These are phyloP conservation scores for Nilaparvata lugens DNA, from an alignment of 1,140 invertebrate species.

Conservation along the genomic window DNA sequence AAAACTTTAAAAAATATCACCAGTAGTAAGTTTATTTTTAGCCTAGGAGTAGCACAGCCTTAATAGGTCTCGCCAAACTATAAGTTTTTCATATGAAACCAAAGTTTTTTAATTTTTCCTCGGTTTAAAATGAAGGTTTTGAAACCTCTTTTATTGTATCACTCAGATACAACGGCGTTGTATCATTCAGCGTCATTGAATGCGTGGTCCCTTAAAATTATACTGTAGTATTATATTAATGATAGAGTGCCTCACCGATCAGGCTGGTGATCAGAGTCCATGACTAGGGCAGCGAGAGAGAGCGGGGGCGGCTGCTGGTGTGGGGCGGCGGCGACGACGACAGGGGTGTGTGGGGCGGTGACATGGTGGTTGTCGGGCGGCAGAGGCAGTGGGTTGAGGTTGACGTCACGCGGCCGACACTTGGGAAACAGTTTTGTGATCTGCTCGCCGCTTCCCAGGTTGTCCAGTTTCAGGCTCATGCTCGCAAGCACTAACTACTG, in stretches of 20 bases:
- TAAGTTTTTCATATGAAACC: no score
- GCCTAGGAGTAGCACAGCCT: no score
- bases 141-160: no score
- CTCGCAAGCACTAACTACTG: no score
- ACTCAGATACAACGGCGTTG: no score
- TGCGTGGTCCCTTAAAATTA: background rate
- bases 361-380: slow-evolving; percentile 27
- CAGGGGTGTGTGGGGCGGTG: background rate
- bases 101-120: no score
- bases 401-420: slow-evolving; percentile 59
- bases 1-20: no score
- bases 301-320: background rate
- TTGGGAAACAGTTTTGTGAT: slow-evolving; percentile 74
- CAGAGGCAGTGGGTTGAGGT: slow-evolving; percentile 48
- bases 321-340: background rate
- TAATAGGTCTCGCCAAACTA: no score
- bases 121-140: no score
- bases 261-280: no score
- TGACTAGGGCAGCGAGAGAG: no score
- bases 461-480: slow-evolving; percentile 24
- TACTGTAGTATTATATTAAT: background rate
- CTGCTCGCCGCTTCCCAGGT: slow-evolving; percentile 49
- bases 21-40: no score
- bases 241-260: background rate
- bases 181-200: background rate